Evolutionary conservation across 2,113 vertebrate genomes (phyloP), one percentile per base, ranked within the genome.

Genomic region (Engraulis encrasicolus): DNA sequence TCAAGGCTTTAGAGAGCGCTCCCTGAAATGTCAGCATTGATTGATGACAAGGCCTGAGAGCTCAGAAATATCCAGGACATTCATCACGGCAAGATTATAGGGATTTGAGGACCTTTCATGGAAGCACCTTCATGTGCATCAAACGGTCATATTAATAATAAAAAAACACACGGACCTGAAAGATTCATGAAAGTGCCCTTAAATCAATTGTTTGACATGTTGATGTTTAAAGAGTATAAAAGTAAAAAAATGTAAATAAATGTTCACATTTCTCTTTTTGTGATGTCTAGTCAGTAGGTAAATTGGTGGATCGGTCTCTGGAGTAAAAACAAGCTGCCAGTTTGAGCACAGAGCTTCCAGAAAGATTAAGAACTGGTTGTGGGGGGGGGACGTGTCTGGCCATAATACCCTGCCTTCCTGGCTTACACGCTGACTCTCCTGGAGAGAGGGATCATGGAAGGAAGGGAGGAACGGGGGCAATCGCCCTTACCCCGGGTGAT

Each of bases 1-100:
- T 92, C 87, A 90, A 85, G 61, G 80, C 84, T 86, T 89, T 86
- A 84, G 82, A 83, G 89, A 82, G 88, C 66, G 12, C 27, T 74
- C 66, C 27, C 31, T 18, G 66, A 74, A 74, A 74, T 74, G 66
- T 6, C 66, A 74, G 66, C 31, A 74, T 74, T 23, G 66, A 74
- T 74, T 74, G 66, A 74, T 74, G 66, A 74, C 66, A 17, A 74
- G 23, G 14, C 66, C 66, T 74, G 23, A 14, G 34, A 74, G 66
- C 27, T 31, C 17, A 74, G 34, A 74, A 34, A 74, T 36, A 74
- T 31, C 66, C 66, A 34, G 66, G 66, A 74, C 66, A 74, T 74
- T 74, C 66, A 74, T 74, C 66, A 74, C 23, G 6, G 31, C 66
- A 15, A 74, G 66, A 74, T 74, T 74, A 74, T 74, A 74, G 66